Percentiles rank a stretch among this genome's conserved stretches.
Evolutionary conservation across 2,888 invertebrate genomes (phyloP).

Genomic region (Gerris lacustris): DNA sequence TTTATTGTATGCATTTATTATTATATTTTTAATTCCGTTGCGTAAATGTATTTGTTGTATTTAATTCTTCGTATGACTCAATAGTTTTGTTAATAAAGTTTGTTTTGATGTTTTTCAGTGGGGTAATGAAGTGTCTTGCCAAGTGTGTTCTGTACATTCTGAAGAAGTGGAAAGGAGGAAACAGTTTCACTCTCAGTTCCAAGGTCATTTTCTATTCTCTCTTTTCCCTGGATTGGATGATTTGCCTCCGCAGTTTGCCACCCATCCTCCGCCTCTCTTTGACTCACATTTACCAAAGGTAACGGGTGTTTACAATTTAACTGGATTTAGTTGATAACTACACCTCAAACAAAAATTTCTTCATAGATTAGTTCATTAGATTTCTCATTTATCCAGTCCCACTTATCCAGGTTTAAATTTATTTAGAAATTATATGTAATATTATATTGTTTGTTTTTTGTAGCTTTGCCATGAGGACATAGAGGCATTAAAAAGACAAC

Average conservation of each 20-base stretch:
- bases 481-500: slow-evolving; percentile 47
- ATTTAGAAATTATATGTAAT: too few relatives aligned
- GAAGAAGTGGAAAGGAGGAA: slow-evolving; percentile 69
- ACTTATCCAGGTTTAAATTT: slow-evolving; percentile 4
- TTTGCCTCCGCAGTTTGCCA: slow-evolving; percentile 62
- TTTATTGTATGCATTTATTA: too few relatives aligned
- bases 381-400: too few relatives aligned
- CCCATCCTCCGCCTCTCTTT: slow-evolving; percentile 62
- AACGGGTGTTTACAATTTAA: slow-evolving; percentile 36
- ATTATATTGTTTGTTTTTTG: too few relatives aligned
- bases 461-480: slow-evolving; percentile 39
- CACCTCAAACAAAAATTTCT: not conserved
- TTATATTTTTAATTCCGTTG: too few relatives aligned
- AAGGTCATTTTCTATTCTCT: slow-evolving; percentile 70
- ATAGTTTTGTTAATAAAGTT: not conserved
- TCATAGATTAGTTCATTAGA: not conserved
- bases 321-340: slow-evolving; percentile 5
- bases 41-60: too few relatives aligned
- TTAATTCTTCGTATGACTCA: too few relatives aligned
- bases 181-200: slow-evolving; percentile 63
- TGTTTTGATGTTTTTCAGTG: slow-evolving; percentile 44
- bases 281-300: slow-evolving; percentile 59
- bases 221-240: slow-evolving; percentile 88
- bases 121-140: slow-evolving; percentile 70
- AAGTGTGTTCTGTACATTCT: slow-evolving; percentile 63